Conservation (phyloP, 1,140 invertebrate genomes). For the Solenopsis invicta region DNA sequence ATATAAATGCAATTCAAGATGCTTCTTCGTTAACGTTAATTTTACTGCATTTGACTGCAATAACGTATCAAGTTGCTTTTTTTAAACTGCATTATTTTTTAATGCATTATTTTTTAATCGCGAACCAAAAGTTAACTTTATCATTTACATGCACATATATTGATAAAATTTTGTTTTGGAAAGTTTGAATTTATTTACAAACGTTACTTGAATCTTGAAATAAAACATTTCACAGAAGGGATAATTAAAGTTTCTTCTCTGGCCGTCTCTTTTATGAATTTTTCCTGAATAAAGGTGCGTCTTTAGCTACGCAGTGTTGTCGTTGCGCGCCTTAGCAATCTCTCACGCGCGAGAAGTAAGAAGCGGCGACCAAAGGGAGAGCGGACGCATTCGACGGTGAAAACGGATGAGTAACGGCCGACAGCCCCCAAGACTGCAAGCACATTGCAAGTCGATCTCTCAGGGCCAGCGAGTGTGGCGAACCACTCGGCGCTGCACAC, state of each 20-base stretch:
- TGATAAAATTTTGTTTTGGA: not conserved
- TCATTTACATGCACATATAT: not conserved
- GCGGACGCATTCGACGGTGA: constrained; percentile 78
- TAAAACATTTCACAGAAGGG: not conserved
- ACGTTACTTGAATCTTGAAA: not conserved
- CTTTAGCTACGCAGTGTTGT: not conserved
- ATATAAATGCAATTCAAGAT: not conserved
- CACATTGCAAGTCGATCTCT: constrained; percentile 75
- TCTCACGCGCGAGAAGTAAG: constrained; percentile 55
- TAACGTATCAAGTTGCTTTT: not conserved
- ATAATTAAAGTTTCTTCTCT: not conserved
- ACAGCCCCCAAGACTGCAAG: constrained; percentile 78
- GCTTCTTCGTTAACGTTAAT: not conserved
- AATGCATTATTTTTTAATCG: not conserved
- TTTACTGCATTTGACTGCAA: no score
- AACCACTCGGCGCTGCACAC: constrained; percentile 72
- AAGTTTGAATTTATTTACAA: not conserved
- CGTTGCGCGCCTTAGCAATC: constrained; percentile 58
- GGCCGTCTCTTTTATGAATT: not conserved
- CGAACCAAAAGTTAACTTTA: not conserved
- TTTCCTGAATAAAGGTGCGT: not conserved
- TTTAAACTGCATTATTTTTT: constrained; percentile 10
- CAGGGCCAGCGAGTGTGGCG: constrained; percentile 81
- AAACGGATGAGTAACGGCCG: constrained; percentile 83
- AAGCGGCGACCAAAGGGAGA: constrained; percentile 64